Percentiles rank a stretch among this genome's conserved stretches.
Conservation (phyloP, 2,113 vertebrate species). For the Erinaceus europaeus region DNA sequence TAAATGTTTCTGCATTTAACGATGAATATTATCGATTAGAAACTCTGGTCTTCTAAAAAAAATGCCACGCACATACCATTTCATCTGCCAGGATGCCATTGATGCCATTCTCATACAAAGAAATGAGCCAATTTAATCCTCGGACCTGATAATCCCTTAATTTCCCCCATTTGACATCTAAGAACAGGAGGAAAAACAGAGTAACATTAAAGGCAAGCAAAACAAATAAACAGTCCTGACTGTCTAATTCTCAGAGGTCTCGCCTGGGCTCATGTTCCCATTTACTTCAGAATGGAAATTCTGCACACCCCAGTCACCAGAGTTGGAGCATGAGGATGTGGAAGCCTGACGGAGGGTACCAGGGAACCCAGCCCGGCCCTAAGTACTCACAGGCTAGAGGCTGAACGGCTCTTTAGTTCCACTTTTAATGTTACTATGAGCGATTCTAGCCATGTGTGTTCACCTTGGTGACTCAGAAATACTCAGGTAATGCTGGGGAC, state of each 20-base stretch:
- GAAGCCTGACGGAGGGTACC: too few relatives aligned
- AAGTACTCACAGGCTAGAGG: too few relatives aligned
- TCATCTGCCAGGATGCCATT: slow-evolving; percentile 99
- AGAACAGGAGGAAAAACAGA: slow-evolving; percentile 25
- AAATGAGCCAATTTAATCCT: slow-evolving; percentile 98
- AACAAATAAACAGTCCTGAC: neutral
- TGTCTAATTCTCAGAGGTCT: neutral
- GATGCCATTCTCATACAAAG: slow-evolving; percentile 98
- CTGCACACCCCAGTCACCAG: neutral
- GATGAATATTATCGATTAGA: neutral
- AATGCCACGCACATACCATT: slow-evolving; percentile 87
- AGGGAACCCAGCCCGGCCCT: too few relatives aligned
- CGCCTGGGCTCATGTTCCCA: neutral
- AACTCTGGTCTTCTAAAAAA: neutral
- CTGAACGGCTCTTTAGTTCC: too few relatives aligned
- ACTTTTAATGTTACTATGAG: too few relatives aligned
- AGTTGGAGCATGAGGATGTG: too few relatives aligned
- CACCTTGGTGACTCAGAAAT: too few relatives aligned
- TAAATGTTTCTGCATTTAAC: slow-evolving; percentile 23
- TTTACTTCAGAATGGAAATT: neutral
- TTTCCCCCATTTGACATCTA: slow-evolving; percentile 95
- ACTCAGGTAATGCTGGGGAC: too few relatives aligned
- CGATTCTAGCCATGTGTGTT: too few relatives aligned
- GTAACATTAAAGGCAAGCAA: slow-evolving; percentile 13
- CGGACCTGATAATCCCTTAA: slow-evolving; percentile 97